A percentile compares a stretch with the other conserved stretches of the same genome.
phyloP scores from a whole-genome alignment of 2,113 vertebrate species.

The Cryptomyrus ogoouensis region DNA sequence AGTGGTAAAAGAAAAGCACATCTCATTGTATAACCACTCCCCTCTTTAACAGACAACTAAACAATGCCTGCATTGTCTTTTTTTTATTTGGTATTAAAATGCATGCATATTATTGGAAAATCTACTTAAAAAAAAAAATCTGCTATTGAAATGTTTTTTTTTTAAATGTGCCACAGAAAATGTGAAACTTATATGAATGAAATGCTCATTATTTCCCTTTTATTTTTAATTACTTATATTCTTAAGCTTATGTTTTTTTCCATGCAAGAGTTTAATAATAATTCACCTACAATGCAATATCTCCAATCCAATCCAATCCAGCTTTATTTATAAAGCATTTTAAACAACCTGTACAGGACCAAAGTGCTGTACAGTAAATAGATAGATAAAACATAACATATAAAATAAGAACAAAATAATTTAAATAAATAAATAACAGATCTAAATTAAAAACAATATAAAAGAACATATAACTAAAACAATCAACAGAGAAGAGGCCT shows the following conservation, averaged over 20 bases:
- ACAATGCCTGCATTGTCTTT: neutral
- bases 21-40: neutral
- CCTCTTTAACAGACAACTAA: neutral
- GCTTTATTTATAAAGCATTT: too few species aligned
- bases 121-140: neutral
- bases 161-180: too few species aligned
- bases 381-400: too few species aligned
- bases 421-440: too few species aligned
- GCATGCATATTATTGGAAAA: neutral
- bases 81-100: neutral
- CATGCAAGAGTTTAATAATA: neutral
- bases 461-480: too few species aligned
- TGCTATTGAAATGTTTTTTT: too few species aligned
- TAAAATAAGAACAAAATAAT: too few species aligned
- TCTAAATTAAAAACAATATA: too few species aligned
- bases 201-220: neutral
- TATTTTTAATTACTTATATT: neutral
- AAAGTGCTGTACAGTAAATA: too few species aligned
- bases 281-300: neutral
- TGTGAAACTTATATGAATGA: neutral
- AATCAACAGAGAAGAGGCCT: too few species aligned
- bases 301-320: neutral
- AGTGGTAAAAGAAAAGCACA: neutral
- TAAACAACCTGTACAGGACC: too few species aligned
- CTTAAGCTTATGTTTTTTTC: neutral